Evolutionary conservation across 1,140 invertebrate species (phyloP), one percentile per base, ranked within the genome.

Genomic region (Eurosta solidaginis): DNA sequence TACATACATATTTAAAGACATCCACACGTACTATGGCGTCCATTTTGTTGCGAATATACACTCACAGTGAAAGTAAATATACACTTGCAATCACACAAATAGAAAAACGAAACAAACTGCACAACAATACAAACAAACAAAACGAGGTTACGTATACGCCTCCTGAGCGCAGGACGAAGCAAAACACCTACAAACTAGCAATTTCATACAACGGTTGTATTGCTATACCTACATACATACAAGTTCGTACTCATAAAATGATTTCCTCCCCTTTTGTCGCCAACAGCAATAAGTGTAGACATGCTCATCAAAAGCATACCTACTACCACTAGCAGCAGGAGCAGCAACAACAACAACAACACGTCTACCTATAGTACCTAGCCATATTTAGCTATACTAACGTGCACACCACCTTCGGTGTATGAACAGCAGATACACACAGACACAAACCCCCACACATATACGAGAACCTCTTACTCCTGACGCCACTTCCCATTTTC

Each of bases 291-390:
- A 76, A 47, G 47, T 76, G 74, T 76, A 17, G 33, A 40, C 74
- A 49, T 47, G 50, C 49, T 52, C 74, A 76, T 76, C 74, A 76
- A 68, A 68, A 52, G 74, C 20, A 52, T n/a, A 52, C n/a, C n/a
- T n/a, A n/a, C 74, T 22, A 76, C 49, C 74, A 76, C 36, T 10
- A 40, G n/a, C 14, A 75, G 17, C 27, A 75, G 29, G 47, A 76
- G 36, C 74, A 76, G 52, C 47, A 49, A 50, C 45, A 45, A 2
- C 36, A 74, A 40, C 45, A 33, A 20, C 74, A 4, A 36, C 74
- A 5, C 59, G 17, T 22, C 59, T 5, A 22, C 59, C n/a, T 29
- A 68, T 40, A 36, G 59, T 29, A 68, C 59, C 59, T 68, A 68
- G 59, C 40, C 59, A 68, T 36, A 68, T 29, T 68, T 68, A 68